Percentiles rank a stretch among this genome's conserved stretches.
These are phyloP conservation scores for Eurytoma adleriae DNA, from an alignment of 2,888 invertebrate genomes.

Conservation along the genomic window DNA sequence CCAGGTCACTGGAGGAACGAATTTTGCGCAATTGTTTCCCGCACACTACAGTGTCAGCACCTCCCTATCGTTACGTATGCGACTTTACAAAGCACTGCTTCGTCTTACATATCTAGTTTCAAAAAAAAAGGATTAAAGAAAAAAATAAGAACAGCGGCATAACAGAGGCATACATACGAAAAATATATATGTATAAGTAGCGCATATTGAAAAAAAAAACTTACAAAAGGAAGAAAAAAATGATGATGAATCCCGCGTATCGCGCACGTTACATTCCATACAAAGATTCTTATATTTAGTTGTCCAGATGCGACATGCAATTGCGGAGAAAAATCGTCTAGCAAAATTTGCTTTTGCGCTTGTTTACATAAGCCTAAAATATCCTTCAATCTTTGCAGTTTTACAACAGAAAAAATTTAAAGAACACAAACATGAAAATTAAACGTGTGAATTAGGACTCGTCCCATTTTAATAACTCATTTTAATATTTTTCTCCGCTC, in stretches of 20 bases:
- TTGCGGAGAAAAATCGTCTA: constrained; percentile 29
- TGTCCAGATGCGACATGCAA: constrained; percentile 38
- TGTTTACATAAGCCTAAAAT: no score
- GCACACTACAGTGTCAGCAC: constrained; percentile 15
- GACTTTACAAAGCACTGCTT: constrained; percentile 49
- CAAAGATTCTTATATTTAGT: background rate
- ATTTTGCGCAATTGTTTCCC: background rate
- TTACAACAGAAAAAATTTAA: no score
- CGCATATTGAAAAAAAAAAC: constrained; percentile 1
- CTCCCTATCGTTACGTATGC: background rate
- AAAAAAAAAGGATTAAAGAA: background rate
- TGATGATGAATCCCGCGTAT: constrained; percentile 15
- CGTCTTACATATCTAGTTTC: background rate
- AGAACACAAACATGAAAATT: background rate
- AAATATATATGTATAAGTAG: constrained; percentile 9
- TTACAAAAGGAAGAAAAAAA: constrained; percentile 7
- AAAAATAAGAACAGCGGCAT: constrained; percentile 16
- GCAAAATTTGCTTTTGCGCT: no score
- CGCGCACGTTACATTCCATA: background rate
- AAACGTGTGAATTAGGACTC: background rate
- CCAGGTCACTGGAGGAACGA: no score
- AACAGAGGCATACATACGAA: constrained; percentile 25
- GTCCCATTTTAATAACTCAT: no score
- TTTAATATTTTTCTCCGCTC: constrained; percentile 42
- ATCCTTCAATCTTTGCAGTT: no score